Evolutionary conservation across 2,113 vertebrate genomes (phyloP), one percentile per base, ranked within the genome.

Genomic region (Phrynosoma blainvillii): DNA sequence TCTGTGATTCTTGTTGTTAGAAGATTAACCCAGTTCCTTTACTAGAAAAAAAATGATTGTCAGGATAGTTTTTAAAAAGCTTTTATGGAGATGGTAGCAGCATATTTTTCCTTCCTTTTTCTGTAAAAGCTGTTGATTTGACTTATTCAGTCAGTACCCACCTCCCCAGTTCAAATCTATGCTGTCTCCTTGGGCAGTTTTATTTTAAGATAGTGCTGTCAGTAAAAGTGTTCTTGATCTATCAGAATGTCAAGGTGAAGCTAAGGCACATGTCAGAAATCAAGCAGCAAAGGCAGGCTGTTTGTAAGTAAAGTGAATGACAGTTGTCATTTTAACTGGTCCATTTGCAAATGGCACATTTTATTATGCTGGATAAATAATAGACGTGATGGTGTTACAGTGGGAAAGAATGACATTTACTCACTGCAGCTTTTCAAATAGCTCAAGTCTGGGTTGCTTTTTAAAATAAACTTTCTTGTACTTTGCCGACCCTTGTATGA

Each of bases 291-390:
- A 82, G 89, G 18, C n/a, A 66, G 42, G n/a, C 47, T 16, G 66
- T 90, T 88, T 90, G 32, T 73, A 90, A 81, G 66, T 2, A 80
- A 86, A 66, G 0, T 74, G 86, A 90, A 62, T 90, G 90, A 52
- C 86, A 27, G 0, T 79, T 77, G 73, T 90, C 78, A 66, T 74
- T 40, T 66, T 87, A 77, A 87, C 90, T 73, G 42, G 62, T 82
- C 84, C 83, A 25, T 78, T 85, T 89, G 71, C 88, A 89, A 66
- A 71, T 84, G 89, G 70, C 71, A 91, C 0, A 86, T 91, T 23
- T 89, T 75, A 0, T 94, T 90, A 82, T 20, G 40, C 77, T 52
- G 87, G 83, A 66, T 93, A 88, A 94, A 74, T 88, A 76, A 18
- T 30, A 68, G 70, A 80, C 9, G 87, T 91, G 87, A 65, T 36